These are phyloP conservation scores for Sycophaga agraensis DNA, from an alignment of 1,140 invertebrate species.

Conservation along the genomic window DNA sequence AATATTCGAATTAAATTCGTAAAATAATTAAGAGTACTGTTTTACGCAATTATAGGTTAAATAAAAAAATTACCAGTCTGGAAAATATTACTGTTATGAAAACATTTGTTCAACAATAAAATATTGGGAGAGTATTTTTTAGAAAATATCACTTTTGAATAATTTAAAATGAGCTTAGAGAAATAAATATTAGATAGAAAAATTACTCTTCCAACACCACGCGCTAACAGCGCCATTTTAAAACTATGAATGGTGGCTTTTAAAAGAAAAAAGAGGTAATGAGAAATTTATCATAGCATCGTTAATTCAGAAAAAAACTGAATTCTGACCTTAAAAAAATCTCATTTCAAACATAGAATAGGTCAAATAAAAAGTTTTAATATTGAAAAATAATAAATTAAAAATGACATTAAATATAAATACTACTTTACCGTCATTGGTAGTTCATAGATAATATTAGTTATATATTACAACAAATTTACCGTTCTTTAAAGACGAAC, in stretches of 20 bases:
- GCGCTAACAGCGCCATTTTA: slow-evolving; percentile 44
- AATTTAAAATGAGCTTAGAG: slow-evolving; percentile 30
- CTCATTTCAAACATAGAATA: too few species aligned
- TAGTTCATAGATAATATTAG: too few species aligned
- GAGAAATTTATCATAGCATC: too few species aligned
- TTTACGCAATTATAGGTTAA: neutral
- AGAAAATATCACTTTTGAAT: neutral
- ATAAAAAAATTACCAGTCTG: neutral
- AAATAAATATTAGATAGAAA: slow-evolving; percentile 34
- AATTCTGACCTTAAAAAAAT: too few species aligned
- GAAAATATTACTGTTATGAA: neutral
- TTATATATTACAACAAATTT: too few species aligned
- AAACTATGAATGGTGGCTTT: slow-evolving; percentile 30
- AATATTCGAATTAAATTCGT: neutral
- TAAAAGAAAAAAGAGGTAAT: too few species aligned
- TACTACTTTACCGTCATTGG: too few species aligned
- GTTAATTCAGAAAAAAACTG: too few species aligned
- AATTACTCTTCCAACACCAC: slow-evolving; percentile 30
- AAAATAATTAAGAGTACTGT: neutral
- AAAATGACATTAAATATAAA: too few species aligned
- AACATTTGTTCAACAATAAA: neutral
- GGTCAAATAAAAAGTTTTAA: too few species aligned
- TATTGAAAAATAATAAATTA: too few species aligned
- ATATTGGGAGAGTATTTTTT: neutral
- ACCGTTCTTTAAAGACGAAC: too few species aligned